Evolutionary conservation across 2,888 invertebrate genomes (phyloP), one percentile per base, ranked within the genome.

Genomic region (Papilio gigon): DNA sequence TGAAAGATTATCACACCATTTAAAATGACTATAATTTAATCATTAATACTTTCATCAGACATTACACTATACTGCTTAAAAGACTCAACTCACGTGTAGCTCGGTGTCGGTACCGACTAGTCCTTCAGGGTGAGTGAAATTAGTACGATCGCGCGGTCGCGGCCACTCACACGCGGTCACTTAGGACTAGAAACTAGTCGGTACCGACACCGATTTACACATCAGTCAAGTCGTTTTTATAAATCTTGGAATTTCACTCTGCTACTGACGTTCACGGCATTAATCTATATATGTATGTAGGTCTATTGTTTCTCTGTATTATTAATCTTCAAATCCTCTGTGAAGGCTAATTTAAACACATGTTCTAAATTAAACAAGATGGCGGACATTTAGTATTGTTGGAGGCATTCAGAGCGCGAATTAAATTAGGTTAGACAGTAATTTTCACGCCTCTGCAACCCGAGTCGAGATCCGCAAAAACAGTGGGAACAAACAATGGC

Each of bases 311-410:
- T 5, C 4, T 27, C 1, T 58, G 17, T 56, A 30, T 58, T 27
- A 33, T 58, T 58, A 35, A 59, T 59, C 35, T 59, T 11, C 0
- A 59, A 59, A 37, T 59, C 59, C 59, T 35, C 20, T 59, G 17
- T 58, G 20, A 20, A 30, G 22, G 59, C 59, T 59, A 22, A 59
- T 59, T 59, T 20, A 59, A 59, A 59, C 35, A 22, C 37, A 22
- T 59, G 59, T 59, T 37, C 35, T 35, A 59, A 59, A 59, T 59
- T 33, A 59, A 59, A 59, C 59, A 59, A 59, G 37, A 59, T 59
- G 59, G 59, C 59, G 37, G 59, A n/a, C 33, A 22, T 30, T 17
- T 59, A 59, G 37, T 59, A 59, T 59, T 59, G 22, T 59, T 35
- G 5, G 12, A 59, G 59, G 37, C 59, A 59, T 59, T 59, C 35